Evolutionary conservation across 2,113 vertebrate species (phyloP), one percentile per base, ranked within the genome.

Genomic region (Pelusios castaneus): DNA sequence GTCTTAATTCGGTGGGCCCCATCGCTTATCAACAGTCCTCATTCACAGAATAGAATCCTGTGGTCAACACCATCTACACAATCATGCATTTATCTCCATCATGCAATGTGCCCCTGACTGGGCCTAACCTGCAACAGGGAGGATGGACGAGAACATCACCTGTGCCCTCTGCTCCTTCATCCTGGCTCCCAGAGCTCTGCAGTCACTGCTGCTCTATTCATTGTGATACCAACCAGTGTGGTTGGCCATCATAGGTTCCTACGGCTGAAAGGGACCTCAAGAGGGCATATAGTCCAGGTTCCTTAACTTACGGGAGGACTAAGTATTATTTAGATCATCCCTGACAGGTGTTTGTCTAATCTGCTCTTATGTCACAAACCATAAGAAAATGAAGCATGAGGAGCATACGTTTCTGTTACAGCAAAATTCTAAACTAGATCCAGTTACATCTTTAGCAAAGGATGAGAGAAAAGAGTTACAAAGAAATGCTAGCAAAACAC

Each of bases 311-410:
- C 17, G 51, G 13, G 13, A 52, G 14, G 5, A 52, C 51, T 52
- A 52, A 52, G 14, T 52, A 52, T 52, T 52, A 52, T 52, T 52
- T 52, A 52, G 51, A 17, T 16, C 16, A 47, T 47, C 47, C 47
- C 47, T 47, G 47, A 47, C n/a, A 52, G 14, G 51, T 52, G 51
- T 52, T 52, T 52, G 51, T 16, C 51, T 52, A 52, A 52, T 4
- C 16, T 52, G 51, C 51, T 52, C 13, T 52, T 52, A 34, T 67
- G 31, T 31, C 60, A 22, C 16, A 75, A 58, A 43, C 21, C 2
- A 1, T 0, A 1, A 9, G 85, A 4, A 7, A 43, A 4, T 4
- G 25, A 3, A 2, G 2, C 7, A 19, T 41, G 3, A 6, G 80
- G 70, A 4, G 25, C 2, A 16, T 5, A 55, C 13, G 31, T 47